Percentiles rank a stretch among this genome's conserved stretches.
These are phyloP conservation scores for Micrastur ruficollis DNA, from an alignment of 2,797 vertebrate species.

Conservation along the genomic window DNA sequence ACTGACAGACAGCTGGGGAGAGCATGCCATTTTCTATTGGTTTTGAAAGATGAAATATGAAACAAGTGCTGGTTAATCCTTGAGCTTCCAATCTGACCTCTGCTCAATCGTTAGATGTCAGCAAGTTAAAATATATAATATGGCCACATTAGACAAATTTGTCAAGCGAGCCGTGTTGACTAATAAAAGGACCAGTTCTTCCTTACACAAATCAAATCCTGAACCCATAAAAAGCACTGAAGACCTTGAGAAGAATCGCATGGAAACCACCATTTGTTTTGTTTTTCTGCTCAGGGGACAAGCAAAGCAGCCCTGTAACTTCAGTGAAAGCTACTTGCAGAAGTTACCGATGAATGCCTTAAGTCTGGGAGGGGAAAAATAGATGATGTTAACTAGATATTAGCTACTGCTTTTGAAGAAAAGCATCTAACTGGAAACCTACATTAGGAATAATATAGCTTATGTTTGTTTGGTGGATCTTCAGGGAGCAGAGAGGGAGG, in stretches of 20 bases:
- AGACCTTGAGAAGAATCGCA: conserved; percentile 16
- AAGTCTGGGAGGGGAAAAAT: not conserved
- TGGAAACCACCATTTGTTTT: not conserved
- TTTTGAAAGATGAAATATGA: conserved; percentile 52
- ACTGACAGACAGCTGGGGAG: not conserved
- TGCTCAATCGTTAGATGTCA: not conserved
- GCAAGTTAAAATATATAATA: conserved; percentile 38
- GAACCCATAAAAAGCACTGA: not conserved
- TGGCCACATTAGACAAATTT: not conserved
- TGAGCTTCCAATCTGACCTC: conserved; percentile 34
- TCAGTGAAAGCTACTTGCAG: not conserved
- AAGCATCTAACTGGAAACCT: not conserved
- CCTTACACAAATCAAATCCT: conserved; percentile 50
- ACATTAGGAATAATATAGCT: not conserved
- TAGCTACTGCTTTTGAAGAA: not conserved
- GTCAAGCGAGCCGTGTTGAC: not conserved
- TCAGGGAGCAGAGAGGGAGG: not conserved
- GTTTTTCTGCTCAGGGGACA: not conserved
- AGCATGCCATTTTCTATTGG: not conserved
- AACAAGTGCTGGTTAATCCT: conserved; percentile 42
- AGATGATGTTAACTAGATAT: not conserved
- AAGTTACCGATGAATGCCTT: not conserved
- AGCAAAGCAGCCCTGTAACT: not conserved
- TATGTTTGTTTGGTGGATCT: not conserved
- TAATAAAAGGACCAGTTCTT: conserved; percentile 24